Conservation (phyloP, 1,140 invertebrate genomes). For the Drosophila varians region DNA sequence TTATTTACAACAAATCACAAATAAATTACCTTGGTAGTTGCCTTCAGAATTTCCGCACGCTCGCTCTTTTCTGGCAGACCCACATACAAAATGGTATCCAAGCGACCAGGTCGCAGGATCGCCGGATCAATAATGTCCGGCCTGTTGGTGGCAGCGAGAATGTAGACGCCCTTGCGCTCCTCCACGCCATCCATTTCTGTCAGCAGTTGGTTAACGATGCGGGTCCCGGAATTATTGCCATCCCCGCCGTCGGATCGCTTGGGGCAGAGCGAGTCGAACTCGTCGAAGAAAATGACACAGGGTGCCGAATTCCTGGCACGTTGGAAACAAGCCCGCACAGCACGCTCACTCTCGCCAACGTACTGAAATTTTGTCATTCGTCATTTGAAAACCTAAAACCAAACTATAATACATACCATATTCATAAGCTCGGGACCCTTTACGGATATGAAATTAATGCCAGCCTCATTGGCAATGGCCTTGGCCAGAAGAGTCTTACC, state of each 20-base stretch:
- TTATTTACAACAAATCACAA: no score
- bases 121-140: slow-evolving; percentile 99
- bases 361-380: slow-evolving; percentile 87
- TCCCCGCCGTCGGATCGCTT: slow-evolving; percentile 91
- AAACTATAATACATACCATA: slow-evolving; percentile 87
- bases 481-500: slow-evolving; percentile 97
- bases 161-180: slow-evolving; percentile 93
- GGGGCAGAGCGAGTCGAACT: slow-evolving; percentile 98
- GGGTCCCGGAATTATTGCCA: slow-evolving; percentile 88
- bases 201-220: slow-evolving; percentile 98
- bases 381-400: not conserved
- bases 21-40: slow-evolving; percentile 96
- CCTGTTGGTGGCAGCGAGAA: slow-evolving; percentile 98
- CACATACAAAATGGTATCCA: slow-evolving; percentile 97
- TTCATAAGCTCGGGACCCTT: slow-evolving; percentile 98
- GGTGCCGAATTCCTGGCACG: slow-evolving; percentile 97
- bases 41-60: slow-evolving; percentile 93
- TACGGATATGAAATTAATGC: slow-evolving; percentile 98
- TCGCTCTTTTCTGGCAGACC: slow-evolving; percentile 93
- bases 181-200: slow-evolving; percentile 99
- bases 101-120: slow-evolving; percentile 95
- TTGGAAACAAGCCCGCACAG: slow-evolving; percentile 97
- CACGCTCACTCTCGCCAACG: slow-evolving; percentile 99
- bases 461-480: slow-evolving; percentile 97
- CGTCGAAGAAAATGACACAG: slow-evolving; percentile 99